phyloP scores from a whole-genome alignment of 1,140 invertebrate species.

The Drosophila saltans region DNA sequence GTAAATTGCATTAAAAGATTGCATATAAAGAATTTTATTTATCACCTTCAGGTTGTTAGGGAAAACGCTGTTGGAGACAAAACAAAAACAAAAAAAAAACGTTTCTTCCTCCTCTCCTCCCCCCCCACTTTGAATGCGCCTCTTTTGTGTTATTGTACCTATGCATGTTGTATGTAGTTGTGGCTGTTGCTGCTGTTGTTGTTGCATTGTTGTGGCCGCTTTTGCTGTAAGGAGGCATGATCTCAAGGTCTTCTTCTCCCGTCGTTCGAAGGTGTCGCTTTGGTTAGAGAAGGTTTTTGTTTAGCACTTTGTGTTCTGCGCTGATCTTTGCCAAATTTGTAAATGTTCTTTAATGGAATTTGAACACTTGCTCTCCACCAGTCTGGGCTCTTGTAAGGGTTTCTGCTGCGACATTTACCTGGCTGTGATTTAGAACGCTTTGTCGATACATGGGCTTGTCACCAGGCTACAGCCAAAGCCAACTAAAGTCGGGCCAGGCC shows the following conservation, averaged over 20 bases:
- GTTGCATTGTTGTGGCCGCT: slow-evolving; percentile 58
- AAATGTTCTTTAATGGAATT: slow-evolving; percentile 82
- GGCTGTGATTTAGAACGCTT: slow-evolving; percentile 47
- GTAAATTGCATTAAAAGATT: slow-evolving; percentile 82
- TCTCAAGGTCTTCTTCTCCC: slow-evolving; percentile 68
- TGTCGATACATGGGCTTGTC: slow-evolving; percentile 36
- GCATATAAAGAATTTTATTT: slow-evolving; percentile 83
- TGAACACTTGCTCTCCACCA: slow-evolving; percentile 67
- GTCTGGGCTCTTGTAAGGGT: slow-evolving; percentile 37
- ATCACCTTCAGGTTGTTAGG: slow-evolving; percentile 81
- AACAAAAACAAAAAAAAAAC: slow-evolving; percentile 25
- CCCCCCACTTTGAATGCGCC: slow-evolving; percentile 5
- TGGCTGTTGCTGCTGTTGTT: slow-evolving; percentile 10
- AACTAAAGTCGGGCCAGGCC: too few species aligned
- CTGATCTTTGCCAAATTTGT: slow-evolving; percentile 79
- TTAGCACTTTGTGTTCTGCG: not conserved
- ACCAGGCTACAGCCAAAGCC: slow-evolving; percentile 3
- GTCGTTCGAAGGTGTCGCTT: slow-evolving; percentile 67
- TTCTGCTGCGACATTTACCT: slow-evolving; percentile 23
- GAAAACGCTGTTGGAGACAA: slow-evolving; percentile 83
- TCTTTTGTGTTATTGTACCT: slow-evolving; percentile 16
- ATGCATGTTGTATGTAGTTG: slow-evolving; percentile 21
- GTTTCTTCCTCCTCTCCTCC: too few species aligned
- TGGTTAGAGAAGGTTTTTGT: slow-evolving; percentile 48
- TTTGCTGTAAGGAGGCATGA: slow-evolving; percentile 32